A percentile compares a stretch with the other conserved stretches of the same genome.
Conservation (phyloP, 2,797 vertebrate species). For the Harpagifer antarcticus region DNA sequence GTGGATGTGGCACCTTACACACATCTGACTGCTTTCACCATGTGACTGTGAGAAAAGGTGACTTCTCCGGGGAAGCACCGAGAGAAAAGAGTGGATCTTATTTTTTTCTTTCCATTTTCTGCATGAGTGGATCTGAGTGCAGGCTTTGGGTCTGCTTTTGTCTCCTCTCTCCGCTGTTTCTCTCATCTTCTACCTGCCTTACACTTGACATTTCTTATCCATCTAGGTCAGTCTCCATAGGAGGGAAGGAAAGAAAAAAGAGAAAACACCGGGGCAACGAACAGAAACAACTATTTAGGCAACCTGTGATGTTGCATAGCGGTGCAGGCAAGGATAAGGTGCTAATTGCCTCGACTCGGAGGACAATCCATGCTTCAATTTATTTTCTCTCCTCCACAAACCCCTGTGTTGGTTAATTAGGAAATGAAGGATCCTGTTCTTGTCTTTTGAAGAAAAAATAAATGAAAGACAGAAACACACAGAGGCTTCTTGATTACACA, state of each 20-base stretch:
- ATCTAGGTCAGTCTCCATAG: constrained; percentile 83
- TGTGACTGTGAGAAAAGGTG: constrained; percentile 51
- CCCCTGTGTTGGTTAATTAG: constrained; percentile 72
- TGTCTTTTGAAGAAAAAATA: constrained; percentile 41
- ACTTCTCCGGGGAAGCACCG: constrained; percentile 62
- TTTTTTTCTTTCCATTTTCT: constrained; percentile 79
- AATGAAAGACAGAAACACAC: constrained; percentile 44
- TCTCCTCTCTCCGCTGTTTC: constrained; percentile 67
- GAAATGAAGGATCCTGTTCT: constrained; percentile 65
- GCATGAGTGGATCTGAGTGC: constrained; percentile 78
- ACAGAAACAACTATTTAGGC: constrained; percentile 71
- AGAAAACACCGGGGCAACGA: constrained; percentile 51
- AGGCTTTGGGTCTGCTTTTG: constrained; percentile 78
- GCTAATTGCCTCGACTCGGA: constrained; percentile 74
- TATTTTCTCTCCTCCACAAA: constrained; percentile 44
- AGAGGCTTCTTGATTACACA: constrained; percentile 59
- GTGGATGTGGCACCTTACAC: constrained; percentile 30
- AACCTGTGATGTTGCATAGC: constrained; percentile 58
- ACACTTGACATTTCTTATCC: constrained; percentile 83
- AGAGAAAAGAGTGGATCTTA: constrained; percentile 64
- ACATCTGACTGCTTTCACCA: constrained; percentile 43
- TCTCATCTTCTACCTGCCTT: constrained; percentile 72
- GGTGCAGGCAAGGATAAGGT: constrained; percentile 60
- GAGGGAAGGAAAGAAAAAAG: constrained; percentile 36
- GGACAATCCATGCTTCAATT: constrained; percentile 46